A percentile compares a stretch with the other conserved stretches of the same genome.
These are phyloP conservation scores for Artibeus lituratus DNA, from an alignment of 2,797 vertebrate species.

Conservation along the genomic window DNA sequence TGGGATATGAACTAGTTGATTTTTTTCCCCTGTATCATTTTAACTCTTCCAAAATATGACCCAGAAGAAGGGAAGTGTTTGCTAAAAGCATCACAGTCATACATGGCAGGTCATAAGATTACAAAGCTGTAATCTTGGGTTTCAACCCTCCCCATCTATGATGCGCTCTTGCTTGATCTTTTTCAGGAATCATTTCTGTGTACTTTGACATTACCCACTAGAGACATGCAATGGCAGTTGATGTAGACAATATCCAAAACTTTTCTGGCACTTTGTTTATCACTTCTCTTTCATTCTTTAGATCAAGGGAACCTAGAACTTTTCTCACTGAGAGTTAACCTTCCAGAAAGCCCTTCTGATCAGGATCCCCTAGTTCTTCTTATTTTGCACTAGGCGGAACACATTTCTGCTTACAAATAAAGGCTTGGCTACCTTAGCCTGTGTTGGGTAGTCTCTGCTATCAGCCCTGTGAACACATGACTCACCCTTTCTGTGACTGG, in stretches of 20 bases:
- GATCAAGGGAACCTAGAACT: neutral
- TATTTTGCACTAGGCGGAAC: neutral
- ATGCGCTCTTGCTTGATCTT: rapidly evolving
- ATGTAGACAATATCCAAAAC: neutral
- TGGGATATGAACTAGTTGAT: neutral
- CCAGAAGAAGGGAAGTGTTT: neutral
- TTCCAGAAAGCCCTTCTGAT: neutral
- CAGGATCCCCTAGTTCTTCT: neutral
- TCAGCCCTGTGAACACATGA: neutral
- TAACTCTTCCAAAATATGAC: neutral
- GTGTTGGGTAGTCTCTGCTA: neutral
- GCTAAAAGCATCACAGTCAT: neutral
- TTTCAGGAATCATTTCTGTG: neutral
- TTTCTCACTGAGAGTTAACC: neutral
- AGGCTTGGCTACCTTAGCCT: neutral
- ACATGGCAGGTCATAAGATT: no score
- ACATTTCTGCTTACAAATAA: neutral
- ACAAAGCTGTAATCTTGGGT: no score
- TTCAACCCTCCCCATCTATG: no score
- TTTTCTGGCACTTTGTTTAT: neutral
- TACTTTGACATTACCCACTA: neutral
- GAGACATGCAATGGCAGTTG: neutral
- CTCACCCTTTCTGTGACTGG: neutral
- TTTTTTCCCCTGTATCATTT: neutral
- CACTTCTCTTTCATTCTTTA: neutral